Evolutionary conservation across 2,113 vertebrate genomes (phyloP).

Genomic region (Poicephalus gulielmi): DNA sequence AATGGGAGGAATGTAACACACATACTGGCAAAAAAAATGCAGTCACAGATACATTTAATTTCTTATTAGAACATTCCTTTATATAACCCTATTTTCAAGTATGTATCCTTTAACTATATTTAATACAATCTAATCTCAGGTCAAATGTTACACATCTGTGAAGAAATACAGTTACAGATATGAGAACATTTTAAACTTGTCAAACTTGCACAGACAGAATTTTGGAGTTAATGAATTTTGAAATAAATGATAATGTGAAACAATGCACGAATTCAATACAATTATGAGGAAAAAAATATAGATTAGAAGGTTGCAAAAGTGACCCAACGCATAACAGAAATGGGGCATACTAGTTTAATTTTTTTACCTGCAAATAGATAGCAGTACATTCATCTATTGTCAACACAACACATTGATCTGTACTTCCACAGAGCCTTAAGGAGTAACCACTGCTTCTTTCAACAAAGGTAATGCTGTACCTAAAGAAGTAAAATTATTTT

Average conservation of each 20-base stretch:
- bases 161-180: not conserved
- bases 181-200: not conserved
- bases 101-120: not conserved
- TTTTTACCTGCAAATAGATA: constrained; percentile 88
- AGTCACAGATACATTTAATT: not conserved
- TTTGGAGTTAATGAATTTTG: not conserved
- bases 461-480: constrained; percentile 85
- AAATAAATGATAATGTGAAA: not conserved
- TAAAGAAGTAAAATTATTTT: constrained; percentile 56
- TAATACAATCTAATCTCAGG: not conserved
- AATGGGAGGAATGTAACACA: not conserved
- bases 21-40: not conserved
- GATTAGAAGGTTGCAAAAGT: not conserved
- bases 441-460: constrained; percentile 80
- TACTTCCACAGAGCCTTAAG: constrained; percentile 79
- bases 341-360: not conserved
- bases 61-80: not conserved
- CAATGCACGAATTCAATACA: not conserved
- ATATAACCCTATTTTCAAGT: not conserved
- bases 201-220: not conserved
- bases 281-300: not conserved
- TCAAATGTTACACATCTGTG: not conserved
- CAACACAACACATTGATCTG: constrained; percentile 78
- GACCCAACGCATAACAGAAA: not conserved
- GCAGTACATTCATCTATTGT: constrained; percentile 88